Conservation (phyloP, 2,113 vertebrate genomes). For the Marcusenius ussheri region DNA sequence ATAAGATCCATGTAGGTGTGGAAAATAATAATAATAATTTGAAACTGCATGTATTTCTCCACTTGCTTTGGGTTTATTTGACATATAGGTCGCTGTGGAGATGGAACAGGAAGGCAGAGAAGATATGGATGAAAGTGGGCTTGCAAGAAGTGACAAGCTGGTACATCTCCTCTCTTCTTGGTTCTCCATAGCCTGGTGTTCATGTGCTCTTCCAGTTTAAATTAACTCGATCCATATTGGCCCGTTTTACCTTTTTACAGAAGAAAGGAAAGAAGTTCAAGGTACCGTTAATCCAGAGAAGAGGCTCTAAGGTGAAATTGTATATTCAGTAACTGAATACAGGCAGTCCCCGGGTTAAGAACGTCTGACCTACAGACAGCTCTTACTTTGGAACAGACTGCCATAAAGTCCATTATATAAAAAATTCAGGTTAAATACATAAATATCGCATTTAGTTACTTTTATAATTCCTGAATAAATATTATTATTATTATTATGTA, state of each 20-base stretch:
- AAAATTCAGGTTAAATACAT: too few species aligned
- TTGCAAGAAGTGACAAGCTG: neutral
- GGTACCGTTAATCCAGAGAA: conserved; percentile 35
- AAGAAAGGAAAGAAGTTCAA: conserved; percentile 43
- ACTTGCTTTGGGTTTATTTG: neutral
- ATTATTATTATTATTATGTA: too few species aligned
- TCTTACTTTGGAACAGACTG: too few species aligned
- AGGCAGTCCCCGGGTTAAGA: too few species aligned
- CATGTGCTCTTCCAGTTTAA: neutral
- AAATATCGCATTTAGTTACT: too few species aligned
- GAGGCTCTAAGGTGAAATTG: conserved; percentile 50
- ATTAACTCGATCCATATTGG: neutral
- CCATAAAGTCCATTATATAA: too few species aligned
- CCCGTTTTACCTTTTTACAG: conserved; percentile 29
- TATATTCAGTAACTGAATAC: neutral
- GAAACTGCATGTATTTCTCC: neutral
- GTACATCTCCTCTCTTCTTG: neutral
- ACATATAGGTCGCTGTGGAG: conserved; percentile 15
- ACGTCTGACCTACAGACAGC: too few species aligned
- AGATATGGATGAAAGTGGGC: conserved; percentile 21
- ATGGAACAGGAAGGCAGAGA: conserved; percentile 38
- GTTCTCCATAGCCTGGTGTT: neutral
- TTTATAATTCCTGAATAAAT: too few species aligned
- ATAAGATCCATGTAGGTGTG: neutral
- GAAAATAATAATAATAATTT: neutral